A percentile compares a stretch with the other conserved stretches of the same genome.
Conservation (phyloP, 2,113 vertebrate genomes). For the Platycercus adscitus region DNA sequence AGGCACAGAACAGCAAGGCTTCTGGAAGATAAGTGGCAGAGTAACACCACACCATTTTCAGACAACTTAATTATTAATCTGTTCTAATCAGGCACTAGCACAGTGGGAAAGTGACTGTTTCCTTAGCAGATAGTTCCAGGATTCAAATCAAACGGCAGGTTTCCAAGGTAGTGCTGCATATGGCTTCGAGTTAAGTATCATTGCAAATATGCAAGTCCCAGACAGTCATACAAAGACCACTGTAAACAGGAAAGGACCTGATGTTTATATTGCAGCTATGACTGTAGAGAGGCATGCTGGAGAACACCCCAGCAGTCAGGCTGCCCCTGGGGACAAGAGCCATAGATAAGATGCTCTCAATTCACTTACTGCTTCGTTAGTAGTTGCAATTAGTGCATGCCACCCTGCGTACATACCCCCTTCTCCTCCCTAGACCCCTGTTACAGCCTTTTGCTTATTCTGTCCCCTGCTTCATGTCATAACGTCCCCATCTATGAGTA, state of each 20-base stretch:
- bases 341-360: not conserved
- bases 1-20: not conserved
- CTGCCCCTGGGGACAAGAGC: not conserved
- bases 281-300: not conserved
- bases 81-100: not conserved
- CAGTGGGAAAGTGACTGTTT: not conserved
- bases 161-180: not conserved
- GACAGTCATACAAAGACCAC: not conserved
- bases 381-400: not conserved
- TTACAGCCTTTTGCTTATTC: not conserved
- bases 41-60: not conserved
- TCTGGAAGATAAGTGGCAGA: not conserved
- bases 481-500: not conserved
- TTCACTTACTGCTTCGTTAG: not conserved
- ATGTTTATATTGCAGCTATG: not conserved
- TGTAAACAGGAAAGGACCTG: accelerated
- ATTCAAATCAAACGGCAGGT: not conserved
- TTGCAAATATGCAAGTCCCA: accelerated
- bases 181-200: not conserved
- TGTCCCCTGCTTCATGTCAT: not conserved
- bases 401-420: accelerated
- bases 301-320: not conserved
- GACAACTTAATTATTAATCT: not conserved
- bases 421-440: not conserved
- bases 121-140: not conserved